phyloP scores from a whole-genome alignment of 2,888 invertebrate genomes.

The Cheilosia grossa region DNA sequence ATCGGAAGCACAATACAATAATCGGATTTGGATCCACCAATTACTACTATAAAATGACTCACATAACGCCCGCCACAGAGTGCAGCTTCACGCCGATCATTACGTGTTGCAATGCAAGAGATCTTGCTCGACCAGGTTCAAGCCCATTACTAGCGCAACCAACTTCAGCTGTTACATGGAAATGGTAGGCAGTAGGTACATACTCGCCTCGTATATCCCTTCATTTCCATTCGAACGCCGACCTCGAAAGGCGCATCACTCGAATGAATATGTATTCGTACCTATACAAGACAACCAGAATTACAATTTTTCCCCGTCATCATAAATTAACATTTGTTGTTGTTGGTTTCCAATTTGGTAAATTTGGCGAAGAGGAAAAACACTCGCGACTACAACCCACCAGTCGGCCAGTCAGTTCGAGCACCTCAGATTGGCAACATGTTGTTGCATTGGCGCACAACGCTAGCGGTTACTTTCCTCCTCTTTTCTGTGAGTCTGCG shows the following conservation, averaged over 20 bases:
- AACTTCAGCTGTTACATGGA: slow-evolving; percentile 26
- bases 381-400: slow-evolving; percentile 30
- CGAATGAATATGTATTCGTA: slow-evolving; percentile 9
- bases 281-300: slow-evolving; percentile 10
- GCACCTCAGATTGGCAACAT: slow-evolving; percentile 65
- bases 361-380: slow-evolving; percentile 57
- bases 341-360: slow-evolving; percentile 21
- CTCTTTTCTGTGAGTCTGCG: slow-evolving; percentile 41
- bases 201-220: slow-evolving; percentile 22
- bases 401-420: slow-evolving; percentile 58
- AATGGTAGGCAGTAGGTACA: slow-evolving; percentile 15
- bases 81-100: neutral
- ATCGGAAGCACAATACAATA: slow-evolving; percentile 13
- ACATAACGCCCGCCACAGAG: slow-evolving; percentile 33
- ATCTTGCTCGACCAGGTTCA: slow-evolving; percentile 47
- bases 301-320: slow-evolving; percentile 31
- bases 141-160: neutral
- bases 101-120: slow-evolving; percentile 33
- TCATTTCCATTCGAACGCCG: slow-evolving; percentile 13
- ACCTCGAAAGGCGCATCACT: slow-evolving; percentile 21
- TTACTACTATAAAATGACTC: neutral
- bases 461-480: slow-evolving; percentile 60
- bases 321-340: slow-evolving; percentile 34
- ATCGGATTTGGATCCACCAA: neutral
- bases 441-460: slow-evolving; percentile 48